phyloP scores from a whole-genome alignment of 2,113 vertebrate species.

The Scartelaos histophorus region DNA sequence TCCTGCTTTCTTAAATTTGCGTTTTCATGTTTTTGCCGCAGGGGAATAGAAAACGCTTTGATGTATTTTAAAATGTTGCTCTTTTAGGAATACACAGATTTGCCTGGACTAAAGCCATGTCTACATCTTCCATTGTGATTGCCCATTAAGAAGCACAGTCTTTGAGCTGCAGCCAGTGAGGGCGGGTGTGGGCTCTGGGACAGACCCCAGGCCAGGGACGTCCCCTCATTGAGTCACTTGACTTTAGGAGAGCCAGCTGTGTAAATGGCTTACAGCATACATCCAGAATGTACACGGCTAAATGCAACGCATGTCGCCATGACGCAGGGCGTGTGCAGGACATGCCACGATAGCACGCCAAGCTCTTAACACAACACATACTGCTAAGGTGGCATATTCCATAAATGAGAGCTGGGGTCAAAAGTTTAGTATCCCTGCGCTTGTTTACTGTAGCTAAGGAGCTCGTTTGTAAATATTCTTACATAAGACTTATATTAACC shows the following conservation, averaged over 20 bases:
- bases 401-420: neutral
- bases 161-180: slow-evolving; percentile 27
- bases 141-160: slow-evolving; percentile 24
- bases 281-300: slow-evolving; percentile 65
- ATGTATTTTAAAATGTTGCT: neutral
- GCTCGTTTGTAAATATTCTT: neutral
- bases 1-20: slow-evolving; percentile 31
- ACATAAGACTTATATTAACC: slow-evolving; percentile 15
- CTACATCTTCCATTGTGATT: slow-evolving; percentile 5
- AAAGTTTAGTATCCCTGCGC: neutral
- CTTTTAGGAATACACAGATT: neutral
- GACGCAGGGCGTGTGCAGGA: slow-evolving; percentile 55
- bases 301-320: slow-evolving; percentile 56
- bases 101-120: neutral
- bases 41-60: neutral
- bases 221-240: slow-evolving; percentile 71
- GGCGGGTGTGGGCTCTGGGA: slow-evolving; percentile 66
- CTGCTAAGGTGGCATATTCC: slow-evolving; percentile 15
- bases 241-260: slow-evolving; percentile 75
- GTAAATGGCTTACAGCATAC: slow-evolving; percentile 78
- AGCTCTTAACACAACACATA: slow-evolving; percentile 21
- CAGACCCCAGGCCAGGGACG: slow-evolving; percentile 69
- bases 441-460: neutral
- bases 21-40: slow-evolving; percentile 32
- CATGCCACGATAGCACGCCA: slow-evolving; percentile 35